These are phyloP conservation scores for Crotalus adamanteus DNA, from an alignment of 2,797 vertebrate species.

Conservation along the genomic window DNA sequence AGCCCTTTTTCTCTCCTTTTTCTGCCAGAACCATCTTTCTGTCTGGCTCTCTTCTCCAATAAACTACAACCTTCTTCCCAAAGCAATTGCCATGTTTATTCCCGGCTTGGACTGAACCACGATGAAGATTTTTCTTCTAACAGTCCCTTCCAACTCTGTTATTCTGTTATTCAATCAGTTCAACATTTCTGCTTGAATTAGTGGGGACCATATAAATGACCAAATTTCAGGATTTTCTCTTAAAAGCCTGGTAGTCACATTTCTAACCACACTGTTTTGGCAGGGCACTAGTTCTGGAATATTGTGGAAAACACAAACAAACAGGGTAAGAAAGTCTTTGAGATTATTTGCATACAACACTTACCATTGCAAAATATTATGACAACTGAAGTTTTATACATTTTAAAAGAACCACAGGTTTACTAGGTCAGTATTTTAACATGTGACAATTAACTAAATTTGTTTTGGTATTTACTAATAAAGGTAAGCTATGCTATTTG, in stretches of 20 bases:
- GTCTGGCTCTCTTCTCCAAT: too few species aligned
- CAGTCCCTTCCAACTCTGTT: too few species aligned
- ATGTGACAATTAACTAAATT: background rate
- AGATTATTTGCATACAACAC: background rate
- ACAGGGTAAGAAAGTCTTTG: background rate
- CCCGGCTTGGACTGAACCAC: too few species aligned
- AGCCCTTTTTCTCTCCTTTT: too few species aligned
- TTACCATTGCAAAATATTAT: background rate
- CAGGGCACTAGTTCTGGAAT: background rate
- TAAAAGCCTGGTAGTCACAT: background rate
- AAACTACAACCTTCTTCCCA: too few species aligned
- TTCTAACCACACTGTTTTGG: too few species aligned
- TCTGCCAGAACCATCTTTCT: too few species aligned
- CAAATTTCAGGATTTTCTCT: background rate
- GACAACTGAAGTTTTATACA: background rate
- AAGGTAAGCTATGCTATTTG: background rate
- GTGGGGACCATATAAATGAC: too few species aligned
- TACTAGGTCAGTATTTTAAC: background rate
- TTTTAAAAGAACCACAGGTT: background rate
- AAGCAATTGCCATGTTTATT: too few species aligned
- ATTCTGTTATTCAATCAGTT: background rate
- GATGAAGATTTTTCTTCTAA: too few species aligned
- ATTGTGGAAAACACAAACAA: background rate
- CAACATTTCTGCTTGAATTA: background rate
- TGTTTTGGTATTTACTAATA: background rate